Evolutionary conservation across 2,113 vertebrate species (phyloP), one percentile per base, ranked within the genome.

Genomic region (Neolamprologus brichardi): DNA sequence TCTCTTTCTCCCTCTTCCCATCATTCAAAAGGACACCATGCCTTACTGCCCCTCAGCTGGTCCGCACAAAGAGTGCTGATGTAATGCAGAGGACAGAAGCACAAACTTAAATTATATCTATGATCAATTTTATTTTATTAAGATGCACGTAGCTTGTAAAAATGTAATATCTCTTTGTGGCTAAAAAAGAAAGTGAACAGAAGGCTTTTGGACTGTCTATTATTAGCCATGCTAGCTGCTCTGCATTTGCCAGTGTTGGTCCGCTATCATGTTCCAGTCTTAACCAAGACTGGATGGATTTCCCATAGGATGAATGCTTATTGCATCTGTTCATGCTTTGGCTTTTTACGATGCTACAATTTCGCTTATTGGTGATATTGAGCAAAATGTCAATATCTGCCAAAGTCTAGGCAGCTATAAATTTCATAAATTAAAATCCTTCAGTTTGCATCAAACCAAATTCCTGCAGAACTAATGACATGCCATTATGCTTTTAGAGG

Each of bases 11-110:
- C 34, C 6, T 79, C 9, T 72, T 84, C 58, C 49, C 82, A 79
- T 90, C 91, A 77, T 51, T 89, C 58, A 32, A n/a, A 87, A 85
- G 56, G 81, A 92, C 87, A 84, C 70, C 56, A n/a, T 1, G 23
- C 30, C 52, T 8, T 7, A 3, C n/a, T 81, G 49, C 54, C 87
- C 54, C 81, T 84, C 51, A 13, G 60, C 54, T 10, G 4, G 34
- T 64, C 37, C 77, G 13, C 86, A 23, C 85, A 81, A 79, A 84
- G 83, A 88, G 49, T 84, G 82, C 87, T 86, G 85, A 88, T 83
- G 80, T 83, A 88, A 44, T 13, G 28, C 81, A 25, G 37, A 18
- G 58, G 79, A 86, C 28, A 64, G 58, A 86, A 54, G 87, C 49
- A 60, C 23, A 23, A 88, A 83, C 20, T 34, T 25, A 18, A 82